These are phyloP conservation scores for Conus ventricosus DNA, from an alignment of 1,140 invertebrate species.

Conservation along the genomic window DNA sequence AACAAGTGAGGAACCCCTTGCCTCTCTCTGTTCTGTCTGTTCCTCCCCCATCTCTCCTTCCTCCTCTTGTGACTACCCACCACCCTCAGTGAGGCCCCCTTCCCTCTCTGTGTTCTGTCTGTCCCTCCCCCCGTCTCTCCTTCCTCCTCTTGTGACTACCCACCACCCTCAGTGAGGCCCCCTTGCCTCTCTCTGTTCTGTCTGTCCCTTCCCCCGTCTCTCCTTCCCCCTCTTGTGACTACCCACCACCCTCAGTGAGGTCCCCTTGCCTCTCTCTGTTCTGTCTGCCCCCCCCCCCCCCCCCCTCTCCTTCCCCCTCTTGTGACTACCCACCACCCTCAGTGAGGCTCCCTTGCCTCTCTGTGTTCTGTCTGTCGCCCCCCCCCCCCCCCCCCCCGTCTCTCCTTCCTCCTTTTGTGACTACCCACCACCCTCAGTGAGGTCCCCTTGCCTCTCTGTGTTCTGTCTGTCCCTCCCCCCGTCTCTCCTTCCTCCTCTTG, in stretches of 20 bases:
- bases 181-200: neutral
- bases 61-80: neutral
- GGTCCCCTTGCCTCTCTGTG: no score
- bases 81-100: no score
- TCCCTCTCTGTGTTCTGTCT: neutral
- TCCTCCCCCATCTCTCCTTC: neutral
- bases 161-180: neutral
- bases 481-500: conserved; percentile 2
- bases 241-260: no score
- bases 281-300: neutral
- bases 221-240: neutral
- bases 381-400: no score
- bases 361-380: neutral
- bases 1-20: neutral
- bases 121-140: neutral
- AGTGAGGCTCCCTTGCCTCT: neutral
- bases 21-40: neutral
- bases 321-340: neutral
- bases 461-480: neutral
- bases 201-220: neutral
- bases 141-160: neutral
- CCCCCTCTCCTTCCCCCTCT: neutral
- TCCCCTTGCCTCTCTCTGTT: no score
- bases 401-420: neutral
- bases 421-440: no score